Percentiles rank a stretch among this genome's conserved stretches.
These are phyloP conservation scores for Phyllotreta cruciferae DNA, from an alignment of 2,888 invertebrate species.

Conservation along the genomic window DNA sequence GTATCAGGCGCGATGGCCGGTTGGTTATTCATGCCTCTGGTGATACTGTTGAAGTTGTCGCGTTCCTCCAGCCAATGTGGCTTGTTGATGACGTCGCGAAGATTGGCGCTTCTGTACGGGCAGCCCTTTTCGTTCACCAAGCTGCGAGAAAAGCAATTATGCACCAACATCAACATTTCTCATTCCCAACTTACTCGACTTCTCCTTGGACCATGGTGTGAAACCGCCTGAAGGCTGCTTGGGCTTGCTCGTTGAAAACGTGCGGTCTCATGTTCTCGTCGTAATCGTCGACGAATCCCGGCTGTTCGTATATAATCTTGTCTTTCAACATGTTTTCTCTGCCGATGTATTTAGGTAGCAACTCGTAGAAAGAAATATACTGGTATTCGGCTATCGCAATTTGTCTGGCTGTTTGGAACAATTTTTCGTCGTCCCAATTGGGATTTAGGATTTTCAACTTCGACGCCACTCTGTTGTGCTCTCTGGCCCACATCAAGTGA, in stretches of 20 bases:
- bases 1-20: conserved; percentile 78
- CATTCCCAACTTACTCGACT: conserved; percentile 51
- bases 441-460: conserved; percentile 58
- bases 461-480: conserved; percentile 60
- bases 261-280: conserved; percentile 49
- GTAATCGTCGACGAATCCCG: conserved; percentile 37
- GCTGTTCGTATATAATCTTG: conserved; percentile 24
- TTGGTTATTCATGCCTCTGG: conserved; percentile 79
- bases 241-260: conserved; percentile 54
- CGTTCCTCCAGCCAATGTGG: conserved; percentile 52
- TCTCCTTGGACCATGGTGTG: conserved; percentile 56
- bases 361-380: conserved; percentile 77
- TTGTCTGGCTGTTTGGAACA: conserved; percentile 60
- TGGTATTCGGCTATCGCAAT: conserved; percentile 63
- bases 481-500: conserved; percentile 59
- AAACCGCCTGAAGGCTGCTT: conserved; percentile 56
- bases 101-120: conserved; percentile 51
- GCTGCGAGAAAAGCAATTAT: conserved; percentile 54
- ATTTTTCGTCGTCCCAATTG: conserved; percentile 60
- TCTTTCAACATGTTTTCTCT: conserved; percentile 18
- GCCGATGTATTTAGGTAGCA: conserved; percentile 61
- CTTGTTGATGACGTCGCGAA: conserved; percentile 44
- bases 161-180: no score
- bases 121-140: conserved; percentile 65
- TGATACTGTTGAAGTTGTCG: conserved; percentile 72